phyloP scores from a whole-genome alignment of 2,888 invertebrate genomes.

The Epirrhoe tristata region DNA sequence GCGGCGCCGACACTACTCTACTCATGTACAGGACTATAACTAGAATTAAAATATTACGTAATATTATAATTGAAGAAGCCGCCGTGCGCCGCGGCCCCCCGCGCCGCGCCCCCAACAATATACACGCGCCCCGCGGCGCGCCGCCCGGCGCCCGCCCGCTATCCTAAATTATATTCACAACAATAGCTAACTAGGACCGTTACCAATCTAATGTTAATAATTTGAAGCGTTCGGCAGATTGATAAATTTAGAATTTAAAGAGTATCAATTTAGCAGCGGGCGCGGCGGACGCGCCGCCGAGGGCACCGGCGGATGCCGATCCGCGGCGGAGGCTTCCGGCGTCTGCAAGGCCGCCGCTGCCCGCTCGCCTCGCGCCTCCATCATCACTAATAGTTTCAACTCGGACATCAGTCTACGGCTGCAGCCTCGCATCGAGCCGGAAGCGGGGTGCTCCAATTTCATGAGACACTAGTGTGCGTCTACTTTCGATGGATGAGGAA shows the following conservation, averaged over 20 bases:
- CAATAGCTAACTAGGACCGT: constrained; percentile 78
- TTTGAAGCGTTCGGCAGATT: constrained; percentile 76
- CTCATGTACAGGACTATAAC: constrained; percentile 57
- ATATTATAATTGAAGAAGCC: constrained; percentile 57
- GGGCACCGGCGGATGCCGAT: constrained; percentile 41
- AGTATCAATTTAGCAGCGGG: constrained; percentile 57
- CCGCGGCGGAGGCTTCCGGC: constrained; percentile 25
- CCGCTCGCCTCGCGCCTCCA: constrained; percentile 25
- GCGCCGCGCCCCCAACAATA: constrained; percentile 43
- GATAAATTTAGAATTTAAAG: constrained; percentile 74
- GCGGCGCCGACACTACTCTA: constrained; percentile 57
- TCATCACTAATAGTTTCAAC: constrained; percentile 30
- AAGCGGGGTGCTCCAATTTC: constrained; percentile 41
- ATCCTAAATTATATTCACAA: constrained; percentile 67
- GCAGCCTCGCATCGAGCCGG: constrained; percentile 41
- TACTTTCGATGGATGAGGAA: constrained; percentile 37
- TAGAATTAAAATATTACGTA: constrained; percentile 56
- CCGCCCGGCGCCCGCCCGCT: constrained; percentile 48
- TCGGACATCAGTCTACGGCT: constrained; percentile 35
- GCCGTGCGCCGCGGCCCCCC: constrained; percentile 44
- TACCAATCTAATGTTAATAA: constrained; percentile 74
- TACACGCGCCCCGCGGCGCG: constrained; percentile 35
- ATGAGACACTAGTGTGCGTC: constrained; percentile 41
- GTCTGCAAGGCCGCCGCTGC: constrained; percentile 17
- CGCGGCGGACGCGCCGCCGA: constrained; percentile 41